phyloP scores from a whole-genome alignment of 2,888 invertebrate genomes.

The Blastobasis lacticolella region DNA sequence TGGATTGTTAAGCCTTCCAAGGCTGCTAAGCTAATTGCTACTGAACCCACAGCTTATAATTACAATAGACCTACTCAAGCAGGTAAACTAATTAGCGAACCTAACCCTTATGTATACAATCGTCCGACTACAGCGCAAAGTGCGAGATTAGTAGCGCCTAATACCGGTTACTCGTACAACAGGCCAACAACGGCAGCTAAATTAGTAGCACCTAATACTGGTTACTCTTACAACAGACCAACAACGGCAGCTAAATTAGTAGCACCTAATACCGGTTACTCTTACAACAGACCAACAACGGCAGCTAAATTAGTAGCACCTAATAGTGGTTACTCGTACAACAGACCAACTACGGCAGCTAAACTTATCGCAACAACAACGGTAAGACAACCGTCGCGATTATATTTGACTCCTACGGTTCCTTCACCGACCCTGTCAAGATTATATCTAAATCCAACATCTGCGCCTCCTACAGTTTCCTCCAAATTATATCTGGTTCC shows the following conservation, averaged over 20 bases:
- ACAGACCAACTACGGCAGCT: slow-evolving; percentile 26
- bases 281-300: slow-evolving; percentile 24
- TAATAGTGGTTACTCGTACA: slow-evolving; percentile 11
- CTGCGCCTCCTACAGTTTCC: slow-evolving; percentile 33
- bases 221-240: slow-evolving; percentile 42
- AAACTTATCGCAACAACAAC: slow-evolving; percentile 23
- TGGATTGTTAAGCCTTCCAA: slow-evolving; percentile 63
- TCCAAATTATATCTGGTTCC: slow-evolving; percentile 42
- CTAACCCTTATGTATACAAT: slow-evolving; percentile 39
- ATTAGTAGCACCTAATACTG: slow-evolving; percentile 33
- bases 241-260: slow-evolving; percentile 27
- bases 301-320: slow-evolving; percentile 9
- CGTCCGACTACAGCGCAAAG: slow-evolving; percentile 11
- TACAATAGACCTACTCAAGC: slow-evolving; percentile 37
- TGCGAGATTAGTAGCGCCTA: slow-evolving; percentile 8
- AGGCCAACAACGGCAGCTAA: slow-evolving; percentile 28
- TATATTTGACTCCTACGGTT: slow-evolving; percentile 31
- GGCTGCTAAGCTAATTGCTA: slow-evolving; percentile 34
- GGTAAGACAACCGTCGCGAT: slow-evolving; percentile 23
- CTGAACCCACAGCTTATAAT: slow-evolving; percentile 40
- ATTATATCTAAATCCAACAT: slow-evolving; percentile 28
- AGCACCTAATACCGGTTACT: slow-evolving; percentile 35
- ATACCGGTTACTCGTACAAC: slow-evolving; percentile 12
- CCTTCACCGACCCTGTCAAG: slow-evolving; percentile 29
- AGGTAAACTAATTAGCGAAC: slow-evolving; percentile 25